Conservation (phyloP, 2,888 invertebrate species). For the Mesorhabditis belari region DNA sequence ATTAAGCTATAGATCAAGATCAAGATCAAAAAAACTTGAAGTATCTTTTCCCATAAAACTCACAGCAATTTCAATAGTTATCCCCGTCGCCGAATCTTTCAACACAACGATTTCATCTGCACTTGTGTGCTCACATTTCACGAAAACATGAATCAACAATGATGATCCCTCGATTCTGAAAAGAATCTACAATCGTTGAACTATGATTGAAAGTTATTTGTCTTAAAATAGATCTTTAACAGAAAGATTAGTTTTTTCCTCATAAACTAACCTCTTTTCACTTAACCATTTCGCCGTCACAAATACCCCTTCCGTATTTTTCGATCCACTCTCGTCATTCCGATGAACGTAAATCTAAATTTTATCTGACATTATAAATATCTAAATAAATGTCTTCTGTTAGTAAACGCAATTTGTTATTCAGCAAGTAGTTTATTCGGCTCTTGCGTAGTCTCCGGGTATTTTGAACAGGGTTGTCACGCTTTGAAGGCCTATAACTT, state of each 20-base stretch:
- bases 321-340: slow-evolving; percentile 17
- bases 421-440: too few species aligned
- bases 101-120: slow-evolving; percentile 26
- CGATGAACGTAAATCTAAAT: slow-evolving; percentile 26
- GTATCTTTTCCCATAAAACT: not conserved
- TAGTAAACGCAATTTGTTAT: too few species aligned
- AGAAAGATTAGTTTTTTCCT: too few species aligned
- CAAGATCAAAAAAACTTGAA: slow-evolving; percentile 1
- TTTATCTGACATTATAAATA: too few species aligned
- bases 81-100: slow-evolving; percentile 19
- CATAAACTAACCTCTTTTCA: slow-evolving; percentile 7
- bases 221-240: too few species aligned
- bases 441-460: too few species aligned
- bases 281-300: slow-evolving; percentile 21
- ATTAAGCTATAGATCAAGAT: too few species aligned
- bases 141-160: slow-evolving; percentile 11
- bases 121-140: slow-evolving; percentile 22
- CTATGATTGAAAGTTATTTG: too few species aligned
- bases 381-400: too few species aligned
- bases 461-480: too few species aligned
- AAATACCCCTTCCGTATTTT: slow-evolving; percentile 25
- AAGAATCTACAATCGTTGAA: not conserved
- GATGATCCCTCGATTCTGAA: not conserved
- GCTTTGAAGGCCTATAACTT: too few species aligned
- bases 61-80: slow-evolving; percentile 34